Base-by-base conservation (phyloP, 2,888 invertebrate species). In the Drosophila cognata region DNA sequence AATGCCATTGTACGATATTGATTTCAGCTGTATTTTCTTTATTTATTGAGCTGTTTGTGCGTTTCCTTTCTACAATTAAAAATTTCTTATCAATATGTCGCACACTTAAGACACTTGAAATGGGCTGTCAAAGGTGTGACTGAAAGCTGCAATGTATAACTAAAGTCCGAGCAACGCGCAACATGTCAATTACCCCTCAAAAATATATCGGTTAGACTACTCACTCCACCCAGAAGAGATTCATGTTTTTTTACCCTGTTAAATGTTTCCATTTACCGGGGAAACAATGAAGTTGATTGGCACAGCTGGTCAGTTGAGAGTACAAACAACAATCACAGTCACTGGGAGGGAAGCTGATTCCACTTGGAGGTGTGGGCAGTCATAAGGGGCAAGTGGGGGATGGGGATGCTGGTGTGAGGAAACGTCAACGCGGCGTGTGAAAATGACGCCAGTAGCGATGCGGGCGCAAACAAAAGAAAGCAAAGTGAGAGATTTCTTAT, bases 281-380 rank as follows among this genome's bases (percentile, higher is more conserved):
- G 16, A 60, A 64, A 79, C 77, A 79, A 79, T 61, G 80, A 58
- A 57, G 63, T 69, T 69, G 69, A 76, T 76, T 79, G 57, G 57
- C 41, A 52, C 68, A 60, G 65, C 59, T 79, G 67, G 65, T 52
- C 71, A 60, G 51, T 31, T 60, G 41, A 57, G 48, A 61, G 43
- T 52, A 31, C 21, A 55, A 59, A 43, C 28, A 60, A 64, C 61
- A 71, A 64, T 56, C 53, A 25, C 52, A 48, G 38, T 25, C 35
- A 66, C 60, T 70, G 70, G 61, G 58, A 29, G 58, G 61, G 31
- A 11, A 33, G 28, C 57, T 48, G 48, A 31, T 36, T 56, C 33
- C 2, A 31, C 31, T 48, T 51, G 64, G 21, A 13, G 55, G 28
- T 36, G 50, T 50, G 48, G 43, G 33, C 7, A 60, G 2, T 60